These are phyloP conservation scores for Solea senegalensis DNA, from an alignment of 2,113 vertebrate species.

Conservation along the genomic window DNA sequence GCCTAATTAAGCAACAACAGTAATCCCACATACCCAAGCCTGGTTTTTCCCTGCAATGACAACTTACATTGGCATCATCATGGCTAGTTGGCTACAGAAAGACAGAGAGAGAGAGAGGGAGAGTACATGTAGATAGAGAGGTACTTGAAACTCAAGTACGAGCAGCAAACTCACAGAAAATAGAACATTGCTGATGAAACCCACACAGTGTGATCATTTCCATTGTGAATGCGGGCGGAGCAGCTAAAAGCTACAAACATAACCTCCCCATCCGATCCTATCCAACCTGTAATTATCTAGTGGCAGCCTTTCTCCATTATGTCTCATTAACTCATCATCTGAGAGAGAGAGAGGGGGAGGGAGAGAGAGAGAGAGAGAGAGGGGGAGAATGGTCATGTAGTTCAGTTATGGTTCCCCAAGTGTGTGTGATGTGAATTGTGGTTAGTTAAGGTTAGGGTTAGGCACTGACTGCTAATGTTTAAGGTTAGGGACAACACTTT, in stretches of 20 bases:
- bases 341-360: background rate
- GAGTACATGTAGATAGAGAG: background rate
- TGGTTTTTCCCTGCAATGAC: too few relatives aligned
- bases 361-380: slow-evolving; percentile 13
- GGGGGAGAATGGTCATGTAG: background rate
- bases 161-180: background rate
- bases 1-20: too few relatives aligned
- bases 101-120: too few relatives aligned
- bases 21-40: too few relatives aligned
- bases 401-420: background rate
- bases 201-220: slow-evolving; percentile 15
- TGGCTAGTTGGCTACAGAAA: too few relatives aligned
- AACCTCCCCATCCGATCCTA: slow-evolving; percentile 19
- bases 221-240: slow-evolving; percentile 15
- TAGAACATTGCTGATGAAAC: slow-evolving; percentile 7
- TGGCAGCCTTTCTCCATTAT: slow-evolving; percentile 13
- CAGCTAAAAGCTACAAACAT: slow-evolving; percentile 30
- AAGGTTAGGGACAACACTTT: too few relatives aligned
- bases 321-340: slow-evolving; percentile 7
- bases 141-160: slow-evolving; percentile 16
- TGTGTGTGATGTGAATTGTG: background rate
- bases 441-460: too few relatives aligned
- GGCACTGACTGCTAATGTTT: too few relatives aligned
- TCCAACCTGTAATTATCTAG: slow-evolving; percentile 9
- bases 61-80: too few relatives aligned